Base-by-base conservation (phyloP, 2,113 vertebrate species). In the Hippocampus guttulatus region DNA sequence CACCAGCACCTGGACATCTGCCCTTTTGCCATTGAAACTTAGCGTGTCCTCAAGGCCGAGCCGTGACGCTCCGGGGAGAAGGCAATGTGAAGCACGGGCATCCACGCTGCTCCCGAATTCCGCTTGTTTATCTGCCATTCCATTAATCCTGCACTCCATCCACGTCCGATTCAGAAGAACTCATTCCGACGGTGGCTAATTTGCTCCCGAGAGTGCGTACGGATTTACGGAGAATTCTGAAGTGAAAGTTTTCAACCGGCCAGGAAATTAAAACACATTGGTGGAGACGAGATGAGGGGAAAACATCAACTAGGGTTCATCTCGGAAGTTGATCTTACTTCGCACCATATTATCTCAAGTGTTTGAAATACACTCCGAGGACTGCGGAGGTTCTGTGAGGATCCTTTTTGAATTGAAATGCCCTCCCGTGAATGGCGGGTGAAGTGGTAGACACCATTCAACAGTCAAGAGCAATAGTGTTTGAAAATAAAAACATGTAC, bases 1-100 rank as follows among this genome's bases (percentile, higher is more conserved):
- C 76, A 43, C 45, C 58, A 73, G 83, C 88, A 88, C 87, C 83
- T 88, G 88, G 78, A 78, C 82, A 77, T 70, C 75, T 92, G 88
- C 87, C 88, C 88, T 88, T 89, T 82, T 88, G 88, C 71, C 88
- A 84, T 86, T 89, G 88, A 83, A 78, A 84, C 75, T 81, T 82
- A 74, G 74, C 70, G 60, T 64, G 64, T 76, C 74, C 74, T 80
- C 77, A 72, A 80, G 78, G 84, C 66, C 66, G 74, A 81, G 68
- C 76, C 79, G 71, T 81, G 81, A 73, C 78, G 67, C 63, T 58
- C 77, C 70, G 68, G 74, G 68, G 74, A 75, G 69, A 61, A 45
- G 8, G 27, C 38, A 43, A 51, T 15, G 25, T n/a, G 33, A 2
- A 43, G 38, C 63, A n/a, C 15, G 10, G 21, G 3, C 3, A 43